These are phyloP conservation scores for Macroglossus sobrinus DNA, from an alignment of 2,113 vertebrate genomes.

Conservation along the genomic window DNA sequence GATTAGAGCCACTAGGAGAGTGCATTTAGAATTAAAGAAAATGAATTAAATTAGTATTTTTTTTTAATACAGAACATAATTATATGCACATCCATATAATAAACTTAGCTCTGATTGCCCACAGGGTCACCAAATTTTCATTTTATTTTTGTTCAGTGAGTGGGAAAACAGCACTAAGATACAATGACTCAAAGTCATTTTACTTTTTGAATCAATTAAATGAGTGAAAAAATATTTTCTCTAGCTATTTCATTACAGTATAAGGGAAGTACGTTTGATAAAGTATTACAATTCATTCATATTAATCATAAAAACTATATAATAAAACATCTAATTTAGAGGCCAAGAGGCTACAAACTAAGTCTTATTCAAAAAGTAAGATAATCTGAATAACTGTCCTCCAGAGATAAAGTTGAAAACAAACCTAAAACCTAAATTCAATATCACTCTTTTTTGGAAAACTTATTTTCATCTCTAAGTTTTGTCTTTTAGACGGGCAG, in stretches of 20 bases:
- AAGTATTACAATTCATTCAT: neutral
- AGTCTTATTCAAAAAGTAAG: neutral
- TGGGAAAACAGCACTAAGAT: neutral
- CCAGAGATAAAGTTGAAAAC: neutral
- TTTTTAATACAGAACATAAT: neutral
- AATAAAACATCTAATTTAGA: neutral
- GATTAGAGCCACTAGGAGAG: neutral
- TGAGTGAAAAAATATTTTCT: neutral
- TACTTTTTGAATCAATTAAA: neutral
- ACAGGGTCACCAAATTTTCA: neutral
- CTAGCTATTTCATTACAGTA: neutral
- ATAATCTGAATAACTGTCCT: neutral
- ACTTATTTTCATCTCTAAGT: neutral
- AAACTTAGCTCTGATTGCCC: neutral
- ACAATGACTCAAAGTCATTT: neutral
- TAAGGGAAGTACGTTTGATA: neutral
- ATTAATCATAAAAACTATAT: neutral
- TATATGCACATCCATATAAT: neutral
- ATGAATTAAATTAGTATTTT: neutral
- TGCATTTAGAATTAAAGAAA: neutral
- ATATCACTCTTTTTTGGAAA: neutral
- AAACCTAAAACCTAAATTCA: neutral
- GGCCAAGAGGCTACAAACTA: neutral
- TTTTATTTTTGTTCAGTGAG: neutral
- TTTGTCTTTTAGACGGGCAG: neutral